These are phyloP conservation scores for Chrysolina americana DNA, from an alignment of 2,888 invertebrate genomes.

Conservation along the genomic window DNA sequence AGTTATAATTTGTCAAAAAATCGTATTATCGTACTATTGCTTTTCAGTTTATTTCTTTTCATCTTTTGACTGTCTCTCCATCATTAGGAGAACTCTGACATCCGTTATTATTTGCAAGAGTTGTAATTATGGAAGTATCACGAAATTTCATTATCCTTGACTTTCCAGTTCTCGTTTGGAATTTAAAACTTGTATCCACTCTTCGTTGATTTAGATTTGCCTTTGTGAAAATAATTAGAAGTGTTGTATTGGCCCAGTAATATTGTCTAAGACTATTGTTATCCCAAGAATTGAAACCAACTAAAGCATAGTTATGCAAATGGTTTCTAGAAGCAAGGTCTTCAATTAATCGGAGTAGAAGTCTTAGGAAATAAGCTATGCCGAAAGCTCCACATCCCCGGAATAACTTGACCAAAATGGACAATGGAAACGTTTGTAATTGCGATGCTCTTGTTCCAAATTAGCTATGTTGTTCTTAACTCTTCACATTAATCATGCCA, in stretches of 20 bases:
- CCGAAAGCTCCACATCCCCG: slow-evolving; percentile 56
- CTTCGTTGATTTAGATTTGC: slow-evolving; percentile 35
- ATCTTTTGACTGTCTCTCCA: background rate
- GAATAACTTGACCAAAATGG: slow-evolving; percentile 61
- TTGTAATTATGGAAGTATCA: slow-evolving; percentile 5
- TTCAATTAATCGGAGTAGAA: slow-evolving; percentile 60
- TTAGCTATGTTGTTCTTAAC: slow-evolving; percentile 56
- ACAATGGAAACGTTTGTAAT: slow-evolving; percentile 59
- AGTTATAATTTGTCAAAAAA: too few species aligned
- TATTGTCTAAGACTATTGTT: slow-evolving; percentile 57
- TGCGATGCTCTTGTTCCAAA: slow-evolving; percentile 49
- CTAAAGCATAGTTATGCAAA: slow-evolving; percentile 60
- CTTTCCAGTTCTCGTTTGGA: background rate
- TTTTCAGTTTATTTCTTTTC: too few species aligned
- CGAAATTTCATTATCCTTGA: slow-evolving; percentile 2
- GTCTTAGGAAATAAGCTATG: slow-evolving; percentile 58
- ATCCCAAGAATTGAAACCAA: slow-evolving; percentile 55
- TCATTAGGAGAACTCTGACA: background rate
- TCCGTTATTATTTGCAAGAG: slow-evolving; percentile 4
- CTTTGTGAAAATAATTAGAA: slow-evolving; percentile 44
- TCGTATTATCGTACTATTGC: too few species aligned
- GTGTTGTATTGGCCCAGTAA: slow-evolving; percentile 51
- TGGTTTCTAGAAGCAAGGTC: slow-evolving; percentile 56
- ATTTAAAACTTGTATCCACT: slow-evolving; percentile 19
- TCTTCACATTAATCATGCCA: slow-evolving; percentile 55